Evolutionary conservation across 2,888 invertebrate species (phyloP).

Genomic region (Myopa tessellatipennis): DNA sequence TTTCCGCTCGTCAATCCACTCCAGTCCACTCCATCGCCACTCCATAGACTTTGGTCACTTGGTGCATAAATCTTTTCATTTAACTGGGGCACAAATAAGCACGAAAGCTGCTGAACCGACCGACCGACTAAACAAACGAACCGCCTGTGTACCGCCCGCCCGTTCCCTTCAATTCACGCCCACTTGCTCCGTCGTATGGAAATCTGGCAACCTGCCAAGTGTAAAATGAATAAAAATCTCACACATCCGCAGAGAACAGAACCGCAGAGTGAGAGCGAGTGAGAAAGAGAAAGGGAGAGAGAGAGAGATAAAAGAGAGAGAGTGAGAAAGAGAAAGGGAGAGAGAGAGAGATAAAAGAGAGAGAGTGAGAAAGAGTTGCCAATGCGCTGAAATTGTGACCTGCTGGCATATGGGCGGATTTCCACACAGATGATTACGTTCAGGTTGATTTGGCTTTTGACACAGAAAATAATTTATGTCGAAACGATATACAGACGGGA

Average conservation of each 20-base stretch:
- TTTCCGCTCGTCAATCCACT: neutral
- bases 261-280: too few species aligned
- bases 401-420: slow-evolving; percentile 31
- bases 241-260: slow-evolving; percentile 32
- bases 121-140: neutral
- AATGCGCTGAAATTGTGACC: neutral
- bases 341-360: too few species aligned
- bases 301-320: too few species aligned
- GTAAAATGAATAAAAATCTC: slow-evolving; percentile 43
- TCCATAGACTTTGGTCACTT: neutral
- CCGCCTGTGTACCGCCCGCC: neutral
- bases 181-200: slow-evolving; percentile 7
- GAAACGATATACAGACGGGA: slow-evolving; percentile 18
- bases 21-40: neutral
- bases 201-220: slow-evolving; percentile 40
- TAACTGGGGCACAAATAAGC: slow-evolving; percentile 27
- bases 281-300: too few species aligned
- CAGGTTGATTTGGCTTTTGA: slow-evolving; percentile 47
- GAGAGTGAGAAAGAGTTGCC: neutral
- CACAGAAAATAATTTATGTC: slow-evolving; percentile 41
- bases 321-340: neutral
- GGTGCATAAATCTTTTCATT: slow-evolving; percentile 29
- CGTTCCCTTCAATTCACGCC: neutral
- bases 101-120: neutral
- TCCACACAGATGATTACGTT: slow-evolving; percentile 55